Evolutionary conservation across 2,888 invertebrate genomes (phyloP), one percentile per base, ranked within the genome.

Genomic region (Spodoptera exigua): DNA sequence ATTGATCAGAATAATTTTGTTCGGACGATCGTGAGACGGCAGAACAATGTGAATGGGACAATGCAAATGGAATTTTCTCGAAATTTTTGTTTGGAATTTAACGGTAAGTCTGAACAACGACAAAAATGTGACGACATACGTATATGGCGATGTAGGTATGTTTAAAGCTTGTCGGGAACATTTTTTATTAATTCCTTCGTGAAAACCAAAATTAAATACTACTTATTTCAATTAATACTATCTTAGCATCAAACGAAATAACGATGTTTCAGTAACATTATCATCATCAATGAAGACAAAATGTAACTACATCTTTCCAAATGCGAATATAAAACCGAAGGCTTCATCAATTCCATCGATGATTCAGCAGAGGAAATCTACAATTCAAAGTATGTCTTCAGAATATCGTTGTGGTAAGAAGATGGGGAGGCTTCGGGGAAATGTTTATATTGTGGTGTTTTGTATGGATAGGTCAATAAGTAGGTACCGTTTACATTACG

Each of bases 1-100:
- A 67, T 65, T 67, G 52, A 67, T 67, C 72, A 72, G 73, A 72
- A 67, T 72, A 66, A 67, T 72, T 67, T 72, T 44, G 53, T 52
- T 66, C 48, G 68, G 73, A 68, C 67, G 37, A 44, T 48, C 27
- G 34, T 11, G 39, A 58, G 72, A 72, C 58, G 45, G 36, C 36
- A 41, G 27, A 58, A 68, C 59, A 72, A 72, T 58, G 65, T 71
- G 66, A 71, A 65, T 32, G 52, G 34, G 49, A 45, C 65, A 72
- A 53, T 51, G 21, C 56, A 45, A 14, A 34, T 41, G n/a, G 45
- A 66, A 52, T 45, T 40, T 47, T 35, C 21, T 35, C 13, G 17
- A 58, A 40, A n/a, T 45, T 65, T 67, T 53, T 34, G 44, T 43
- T 49, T 11, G 36, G 52, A 35, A 35, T 47, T 14, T 39, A 47